phyloP scores from a whole-genome alignment of 2,113 vertebrate genomes.

The Cololabis saira region DNA sequence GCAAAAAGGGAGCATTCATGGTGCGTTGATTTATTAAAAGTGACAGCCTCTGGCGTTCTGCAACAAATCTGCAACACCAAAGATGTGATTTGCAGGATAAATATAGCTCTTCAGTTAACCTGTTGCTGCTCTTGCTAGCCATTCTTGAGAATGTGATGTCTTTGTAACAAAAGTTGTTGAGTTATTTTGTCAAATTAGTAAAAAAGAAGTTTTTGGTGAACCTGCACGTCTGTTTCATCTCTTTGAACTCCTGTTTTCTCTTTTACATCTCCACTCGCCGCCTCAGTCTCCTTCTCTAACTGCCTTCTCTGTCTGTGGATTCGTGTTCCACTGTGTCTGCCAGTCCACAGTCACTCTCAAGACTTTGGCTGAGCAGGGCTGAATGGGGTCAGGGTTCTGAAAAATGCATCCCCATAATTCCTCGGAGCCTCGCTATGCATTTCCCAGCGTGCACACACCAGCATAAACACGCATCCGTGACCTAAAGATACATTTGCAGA shows the following conservation, averaged over 20 bases:
- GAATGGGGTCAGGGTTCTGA: conserved; percentile 73
- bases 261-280: background rate
- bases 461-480: conserved; percentile 21
- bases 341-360: conserved; percentile 37
- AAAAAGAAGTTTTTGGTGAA: background rate
- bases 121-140: too few relatives aligned
- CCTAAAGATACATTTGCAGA: conserved; percentile 7
- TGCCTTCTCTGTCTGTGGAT: conserved; percentile 18
- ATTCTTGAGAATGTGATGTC: too few relatives aligned
- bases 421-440: conserved; percentile 25
- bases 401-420: conserved; percentile 59
- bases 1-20: too few relatives aligned
- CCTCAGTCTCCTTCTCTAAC: conserved; percentile 1
- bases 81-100: too few relatives aligned
- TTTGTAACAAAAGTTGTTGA: too few relatives aligned
- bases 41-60: too few relatives aligned
- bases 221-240: background rate
- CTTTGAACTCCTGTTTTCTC: background rate
- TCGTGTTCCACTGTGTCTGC: conserved; percentile 20
- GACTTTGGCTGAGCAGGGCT: conserved; percentile 60
- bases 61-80: too few relatives aligned
- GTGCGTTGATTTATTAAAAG: too few relatives aligned
- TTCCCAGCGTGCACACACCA: conserved; percentile 41
- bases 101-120: too few relatives aligned
- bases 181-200: too few relatives aligned